These are phyloP conservation scores for Falco rusticolus DNA, from an alignment of 2,797 vertebrate genomes.

Conservation along the genomic window DNA sequence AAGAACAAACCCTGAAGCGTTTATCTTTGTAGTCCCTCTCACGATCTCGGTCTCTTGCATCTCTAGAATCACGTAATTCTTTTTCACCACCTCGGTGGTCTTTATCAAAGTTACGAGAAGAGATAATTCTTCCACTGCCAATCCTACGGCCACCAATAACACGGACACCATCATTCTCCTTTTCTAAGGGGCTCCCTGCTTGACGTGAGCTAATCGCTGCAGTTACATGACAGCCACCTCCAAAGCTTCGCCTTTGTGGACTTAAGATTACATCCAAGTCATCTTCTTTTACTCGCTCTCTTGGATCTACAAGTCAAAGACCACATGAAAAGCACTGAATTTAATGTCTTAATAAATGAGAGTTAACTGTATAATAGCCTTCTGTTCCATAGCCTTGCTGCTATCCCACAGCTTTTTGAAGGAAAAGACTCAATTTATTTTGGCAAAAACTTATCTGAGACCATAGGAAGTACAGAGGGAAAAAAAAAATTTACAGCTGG, in stretches of 20 bases:
- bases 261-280: constrained; percentile 95
- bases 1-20: constrained; percentile 90
- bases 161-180: constrained; percentile 90
- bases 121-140: constrained; percentile 94
- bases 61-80: constrained; percentile 79
- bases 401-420: neutral
- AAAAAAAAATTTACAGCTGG: neutral
- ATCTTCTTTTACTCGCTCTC: constrained; percentile 95
- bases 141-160: constrained; percentile 89
- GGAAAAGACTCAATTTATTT: neutral
- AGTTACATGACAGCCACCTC: constrained; percentile 92
- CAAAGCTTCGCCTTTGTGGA: constrained; percentile 95
- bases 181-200: constrained; percentile 91
- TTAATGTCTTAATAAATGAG: neutral
- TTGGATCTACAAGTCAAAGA: constrained; percentile 82
- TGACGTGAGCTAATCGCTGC: constrained; percentile 81
- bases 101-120: constrained; percentile 90
- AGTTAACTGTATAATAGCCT: neutral
- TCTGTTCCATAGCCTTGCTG: neutral
- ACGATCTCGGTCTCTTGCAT: constrained; percentile 82
- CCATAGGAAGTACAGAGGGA: neutral
- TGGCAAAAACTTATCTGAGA: neutral
- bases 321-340: accelerated
- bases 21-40: constrained; percentile 97
- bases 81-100: constrained; percentile 88